Conservation (phyloP, 1,140 invertebrate genomes). For the Teleogryllus occipitalis region DNA sequence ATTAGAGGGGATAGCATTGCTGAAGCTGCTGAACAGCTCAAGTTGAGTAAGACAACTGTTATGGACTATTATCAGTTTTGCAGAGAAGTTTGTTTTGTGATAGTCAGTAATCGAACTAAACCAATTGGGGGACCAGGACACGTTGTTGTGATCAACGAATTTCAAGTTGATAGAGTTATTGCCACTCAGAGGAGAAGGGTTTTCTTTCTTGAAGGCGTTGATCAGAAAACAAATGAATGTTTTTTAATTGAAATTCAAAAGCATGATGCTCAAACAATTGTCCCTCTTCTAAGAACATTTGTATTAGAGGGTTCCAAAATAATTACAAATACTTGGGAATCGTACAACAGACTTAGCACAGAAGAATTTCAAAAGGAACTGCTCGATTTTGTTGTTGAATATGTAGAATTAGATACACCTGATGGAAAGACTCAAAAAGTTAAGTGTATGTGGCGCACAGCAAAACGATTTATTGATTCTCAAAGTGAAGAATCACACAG, state of each 20-base stretch:
- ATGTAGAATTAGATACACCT: conserved; percentile 1
- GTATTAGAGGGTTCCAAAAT: conserved; percentile 10
- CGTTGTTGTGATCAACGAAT: conserved; percentile 13
- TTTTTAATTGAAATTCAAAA: conserved; percentile 15
- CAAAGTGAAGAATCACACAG: conserved; percentile 1
- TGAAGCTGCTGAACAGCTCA: conserved; percentile 14
- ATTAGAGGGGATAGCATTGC: conserved; percentile 13
- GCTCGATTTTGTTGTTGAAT: conserved; percentile 7
- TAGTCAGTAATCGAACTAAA: conserved; percentile 13
- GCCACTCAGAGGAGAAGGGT: conserved; percentile 10
- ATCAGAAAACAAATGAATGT: conserved; percentile 10
- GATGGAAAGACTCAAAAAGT: conserved; percentile 15
- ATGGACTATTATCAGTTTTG: conserved; percentile 15
- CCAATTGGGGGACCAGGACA: conserved; percentile 11
- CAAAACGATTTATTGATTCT: conserved; percentile 11
- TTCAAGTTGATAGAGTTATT: conserved; percentile 14
- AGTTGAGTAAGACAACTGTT: conserved; percentile 14
- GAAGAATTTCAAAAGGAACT: conserved; percentile 13
- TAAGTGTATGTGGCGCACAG: conserved; percentile 16
- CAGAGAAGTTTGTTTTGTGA: conserved; percentile 13
- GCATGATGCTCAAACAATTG: conserved; percentile 6
- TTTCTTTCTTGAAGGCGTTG: conserved; percentile 13
- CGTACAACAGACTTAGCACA: conserved; percentile 7
- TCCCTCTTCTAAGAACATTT: conserved; percentile 11
- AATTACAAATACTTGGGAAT: conserved; percentile 18